Evolutionary conservation across 2,888 invertebrate genomes (phyloP), one percentile per base, ranked within the genome.

Genomic region (Spicauda simplicius): DNA sequence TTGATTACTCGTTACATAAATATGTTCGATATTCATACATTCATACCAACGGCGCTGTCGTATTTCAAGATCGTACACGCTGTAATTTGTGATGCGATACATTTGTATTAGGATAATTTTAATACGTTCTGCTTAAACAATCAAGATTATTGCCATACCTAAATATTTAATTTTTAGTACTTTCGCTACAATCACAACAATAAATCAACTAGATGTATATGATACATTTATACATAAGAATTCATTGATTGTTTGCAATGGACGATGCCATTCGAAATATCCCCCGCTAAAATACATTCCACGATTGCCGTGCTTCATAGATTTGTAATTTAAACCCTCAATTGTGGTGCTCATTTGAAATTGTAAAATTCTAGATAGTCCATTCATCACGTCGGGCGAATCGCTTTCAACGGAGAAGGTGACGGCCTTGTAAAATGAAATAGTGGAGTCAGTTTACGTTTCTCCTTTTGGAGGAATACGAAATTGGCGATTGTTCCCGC

Each of bases 261-360:
- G 75, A 68, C 70, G 30, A 48, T 48, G 41, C 67, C 65, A 73
- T 73, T 75, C 75, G 72, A 25, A 74, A 73, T n/a, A 72, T 68
- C 75, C 60, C 69, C 73, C 64, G 70, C 72, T 74, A 76, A 81
- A 83, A 25, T 25, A 85, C 73, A 86, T 84, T 81, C 80, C 84
- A 83, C 82, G 82, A 83, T 75, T 80, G 79, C 77, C 74, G 70
- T 74, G 72, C 73, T 69, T 72, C 71, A 70, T 73, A 73, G 72
- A 81, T 84, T 82, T 83, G 84, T 86, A 82, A 84, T 85, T 85
- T 83, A 86, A 85, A 82, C 80, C 76, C 74, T 73, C 81, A 83
- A 86, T 84, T 80, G 83, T 78, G 75, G 75, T 74, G 75, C 80
- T 79, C 78, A 82, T 87, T 85, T 87, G 75, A 86, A 88, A 88